Base-by-base conservation (phyloP, 2,113 vertebrate genomes). In the Nibea coibor region DNA sequence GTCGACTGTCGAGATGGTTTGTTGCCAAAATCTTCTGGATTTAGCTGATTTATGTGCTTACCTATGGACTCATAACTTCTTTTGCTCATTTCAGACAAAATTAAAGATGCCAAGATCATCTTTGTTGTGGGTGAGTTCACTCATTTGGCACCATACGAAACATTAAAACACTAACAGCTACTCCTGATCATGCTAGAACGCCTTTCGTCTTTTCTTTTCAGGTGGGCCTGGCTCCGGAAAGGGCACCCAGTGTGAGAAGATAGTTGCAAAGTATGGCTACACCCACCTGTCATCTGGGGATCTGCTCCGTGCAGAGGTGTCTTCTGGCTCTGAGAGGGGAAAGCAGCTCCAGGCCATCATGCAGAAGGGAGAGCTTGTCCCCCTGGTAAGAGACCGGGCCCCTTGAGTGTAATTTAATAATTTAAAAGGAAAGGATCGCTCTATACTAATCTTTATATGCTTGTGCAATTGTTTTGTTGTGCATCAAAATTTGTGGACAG, bases 161-260 rank as follows among this genome's bases (percentile, higher is more conserved):
- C 45, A 42, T 50, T 67, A 20, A 20, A 63, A 12, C 5, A 14
- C 3, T 15, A 4, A 22, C 4, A 65, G 26, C 14, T 15, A 1
- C 31, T 20, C 11, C 10, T 4, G 20, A 2, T 72, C 3, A 1
- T 47, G 35, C 24, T 10, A 5, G 4, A 26, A 11, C 3, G 8
- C 1, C 9, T 5, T 39, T 11, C 35, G 45, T 42, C 1, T 10
- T 1, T 22, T 16, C 14, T 59, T 8, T 17, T 0, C 88, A 99
- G 98, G 98, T 2, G 98, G 98, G n/a, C 98, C 98, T 0, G 98
- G 98, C 85, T 99, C 98, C 0, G 98, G 98, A 35, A 99, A 99
- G 47, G 98, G 98, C 76, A 99, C 98, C 4, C 98, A 99, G 87
- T 99, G 98, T 68, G 98, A 99, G 93, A 99, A 95, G 95, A 94